phyloP scores from a whole-genome alignment of 2,888 invertebrate species.

The Diadromus collaris region DNA sequence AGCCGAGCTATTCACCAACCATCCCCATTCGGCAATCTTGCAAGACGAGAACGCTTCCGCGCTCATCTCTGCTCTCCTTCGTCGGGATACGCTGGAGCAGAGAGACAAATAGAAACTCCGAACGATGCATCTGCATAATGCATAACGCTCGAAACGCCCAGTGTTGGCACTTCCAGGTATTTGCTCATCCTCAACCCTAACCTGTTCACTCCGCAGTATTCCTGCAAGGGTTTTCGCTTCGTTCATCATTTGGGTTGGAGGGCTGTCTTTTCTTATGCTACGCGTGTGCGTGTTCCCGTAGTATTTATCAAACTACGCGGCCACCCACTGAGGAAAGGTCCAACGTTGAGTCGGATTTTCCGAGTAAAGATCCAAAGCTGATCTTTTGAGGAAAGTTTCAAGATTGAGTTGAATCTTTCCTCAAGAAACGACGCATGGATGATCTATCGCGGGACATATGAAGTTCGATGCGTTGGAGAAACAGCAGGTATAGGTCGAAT shows the following conservation, averaged over 20 bases:
- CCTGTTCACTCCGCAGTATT: slow-evolving; percentile 22
- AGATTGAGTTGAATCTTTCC: background rate
- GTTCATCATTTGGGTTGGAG: slow-evolving; percentile 62
- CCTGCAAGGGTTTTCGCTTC: slow-evolving; percentile 49
- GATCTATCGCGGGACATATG: too few species aligned
- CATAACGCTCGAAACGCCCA: slow-evolving; percentile 63
- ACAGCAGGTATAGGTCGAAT: slow-evolving; percentile 11
- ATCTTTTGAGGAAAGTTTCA: too few species aligned
- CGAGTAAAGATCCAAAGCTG: too few species aligned
- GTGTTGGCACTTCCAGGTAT: slow-evolving; percentile 33
- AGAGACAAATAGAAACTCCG: slow-evolving; percentile 71
- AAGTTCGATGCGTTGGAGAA: background rate
- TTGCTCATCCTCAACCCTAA: slow-evolving; percentile 26
- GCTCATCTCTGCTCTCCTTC: slow-evolving; percentile 34
- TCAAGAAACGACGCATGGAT: too few species aligned
- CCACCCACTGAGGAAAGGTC: slow-evolving; percentile 15
- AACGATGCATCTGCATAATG: slow-evolving; percentile 74
- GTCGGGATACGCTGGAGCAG: slow-evolving; percentile 26
- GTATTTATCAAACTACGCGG: slow-evolving; percentile 9
- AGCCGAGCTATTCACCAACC: slow-evolving; percentile 25
- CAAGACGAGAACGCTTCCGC: slow-evolving; percentile 7
- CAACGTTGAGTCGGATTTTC: background rate
- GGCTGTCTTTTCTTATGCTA: slow-evolving; percentile 59
- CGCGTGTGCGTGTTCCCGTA: slow-evolving; percentile 31
- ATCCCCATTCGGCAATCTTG: slow-evolving; percentile 39